Conservation (phyloP, 2,797 vertebrate genomes). For the Manis crassicaudata region DNA sequence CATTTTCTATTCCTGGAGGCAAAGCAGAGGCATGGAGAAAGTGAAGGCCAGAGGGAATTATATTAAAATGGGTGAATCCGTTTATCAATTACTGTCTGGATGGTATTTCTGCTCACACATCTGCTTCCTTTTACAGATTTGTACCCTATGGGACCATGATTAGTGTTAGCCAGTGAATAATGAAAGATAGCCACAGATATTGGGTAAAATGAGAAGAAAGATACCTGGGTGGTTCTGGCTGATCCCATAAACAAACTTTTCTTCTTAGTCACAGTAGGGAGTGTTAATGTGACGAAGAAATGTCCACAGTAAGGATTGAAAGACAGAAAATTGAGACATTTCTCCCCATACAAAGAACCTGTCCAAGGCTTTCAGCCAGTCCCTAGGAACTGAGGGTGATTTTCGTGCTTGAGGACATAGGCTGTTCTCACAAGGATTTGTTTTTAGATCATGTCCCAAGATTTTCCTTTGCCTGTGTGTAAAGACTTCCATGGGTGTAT, state of each 20-base stretch:
- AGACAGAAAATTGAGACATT: not conserved
- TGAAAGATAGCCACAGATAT: constrained; percentile 65
- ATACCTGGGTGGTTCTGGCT: constrained; percentile 39
- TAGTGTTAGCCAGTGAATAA: constrained; percentile 71
- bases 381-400: not conserved
- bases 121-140: constrained; percentile 75
- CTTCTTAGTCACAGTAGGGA: constrained; percentile 41
- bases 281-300: constrained; percentile 30
- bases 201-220: constrained; percentile 13
- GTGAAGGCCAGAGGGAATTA: constrained; percentile 76
- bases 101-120: constrained; percentile 73
- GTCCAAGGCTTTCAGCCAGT: not conserved
- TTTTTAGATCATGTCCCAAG: not conserved
- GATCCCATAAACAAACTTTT: constrained; percentile 56
- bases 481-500: not conserved
- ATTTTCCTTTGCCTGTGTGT: constrained; percentile 28
- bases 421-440: not conserved
- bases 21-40: constrained; percentile 69
- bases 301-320: not conserved
- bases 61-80: constrained; percentile 80
- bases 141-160: constrained; percentile 71
- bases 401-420: not conserved
- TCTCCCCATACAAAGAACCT: not conserved
- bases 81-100: constrained; percentile 80
- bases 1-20: constrained; percentile 79